Percentiles rank a stretch among this genome's conserved stretches.
phyloP scores from a whole-genome alignment of 1,140 invertebrate genomes.

The Pteromalus puparum region DNA sequence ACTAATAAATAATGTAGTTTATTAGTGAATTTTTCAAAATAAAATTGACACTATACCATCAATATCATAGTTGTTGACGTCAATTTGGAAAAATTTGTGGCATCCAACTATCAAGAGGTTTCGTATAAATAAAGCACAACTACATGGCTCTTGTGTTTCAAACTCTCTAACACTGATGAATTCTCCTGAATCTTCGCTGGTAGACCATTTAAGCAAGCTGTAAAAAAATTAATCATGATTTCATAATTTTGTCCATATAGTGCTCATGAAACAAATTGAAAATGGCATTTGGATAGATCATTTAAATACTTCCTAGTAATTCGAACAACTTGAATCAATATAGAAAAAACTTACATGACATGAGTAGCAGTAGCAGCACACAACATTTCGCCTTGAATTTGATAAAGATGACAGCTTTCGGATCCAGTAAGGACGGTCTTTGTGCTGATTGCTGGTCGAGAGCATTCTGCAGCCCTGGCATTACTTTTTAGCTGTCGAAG shows the following conservation, averaged over 20 bases:
- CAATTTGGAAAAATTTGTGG: constrained; percentile 88
- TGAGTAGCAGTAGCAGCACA: constrained; percentile 82
- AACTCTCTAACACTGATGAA: constrained; percentile 80
- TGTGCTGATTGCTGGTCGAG: constrained; percentile 79
- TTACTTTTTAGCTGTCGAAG: constrained; percentile 80
- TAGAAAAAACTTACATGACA: constrained; percentile 75
- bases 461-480: constrained; percentile 77
- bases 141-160: constrained; percentile 84
- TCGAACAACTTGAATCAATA: not conserved
- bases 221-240: constrained; percentile 13
- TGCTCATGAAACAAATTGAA: constrained; percentile 22
- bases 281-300: too few species aligned
- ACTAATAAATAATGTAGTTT: not conserved
- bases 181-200: constrained; percentile 66
- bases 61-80: constrained; percentile 80
- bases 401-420: constrained; percentile 80
- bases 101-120: constrained; percentile 85
- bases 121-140: constrained; percentile 83
- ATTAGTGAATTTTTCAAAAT: not conserved
- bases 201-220: constrained; percentile 74
- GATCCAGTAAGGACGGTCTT: constrained; percentile 75
- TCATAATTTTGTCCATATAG: too few species aligned
- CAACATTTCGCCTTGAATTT: constrained; percentile 74
- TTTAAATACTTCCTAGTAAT: too few species aligned
- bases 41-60: constrained; percentile 74